Evolutionary conservation across 2,113 vertebrate species (phyloP).

Genomic region (Ophthalmolycus amberensis): DNA sequence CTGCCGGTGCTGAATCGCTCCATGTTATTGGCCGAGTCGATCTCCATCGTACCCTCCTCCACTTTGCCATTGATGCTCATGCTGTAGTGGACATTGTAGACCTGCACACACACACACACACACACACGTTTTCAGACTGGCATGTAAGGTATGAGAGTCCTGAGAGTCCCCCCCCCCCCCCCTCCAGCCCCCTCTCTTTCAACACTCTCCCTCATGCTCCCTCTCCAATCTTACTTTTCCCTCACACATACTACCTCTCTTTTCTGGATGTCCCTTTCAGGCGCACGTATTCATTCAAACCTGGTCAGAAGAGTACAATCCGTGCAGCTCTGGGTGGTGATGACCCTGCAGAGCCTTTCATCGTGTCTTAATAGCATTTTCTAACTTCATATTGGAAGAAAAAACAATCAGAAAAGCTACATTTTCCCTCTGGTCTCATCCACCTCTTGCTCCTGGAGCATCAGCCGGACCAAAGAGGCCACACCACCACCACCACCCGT

Average conservation of each 20-base stretch:
- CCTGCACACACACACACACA: conserved; percentile 76
- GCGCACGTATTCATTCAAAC: conserved; percentile 28
- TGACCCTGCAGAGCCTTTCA: conserved; percentile 37
- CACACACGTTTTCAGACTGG: conserved; percentile 57
- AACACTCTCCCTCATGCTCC: conserved; percentile 21
- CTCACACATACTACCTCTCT: conserved; percentile 22
- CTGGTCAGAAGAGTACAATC: conserved; percentile 31
- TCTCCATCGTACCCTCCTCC: conserved; percentile 95
- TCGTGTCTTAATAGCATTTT: conserved; percentile 46
- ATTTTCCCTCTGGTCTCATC: conserved; percentile 43
- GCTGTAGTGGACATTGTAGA: conserved; percentile 96
- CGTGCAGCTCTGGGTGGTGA: conserved; percentile 30
- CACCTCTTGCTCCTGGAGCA: conserved; percentile 83
- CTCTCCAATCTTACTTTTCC: conserved; percentile 37
- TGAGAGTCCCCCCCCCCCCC: conserved; percentile 40
- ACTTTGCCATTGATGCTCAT: conserved; percentile 97
- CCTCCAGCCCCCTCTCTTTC: conserved; percentile 15
- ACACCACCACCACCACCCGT: conserved; percentile 7
- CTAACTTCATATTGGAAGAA: conserved; percentile 33
- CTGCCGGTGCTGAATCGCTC: conserved; percentile 94
- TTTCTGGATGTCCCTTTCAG: conserved; percentile 32
- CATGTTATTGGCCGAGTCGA: conserved; percentile 91
- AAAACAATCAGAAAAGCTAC: conserved; percentile 21
- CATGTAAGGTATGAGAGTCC: conserved; percentile 65
- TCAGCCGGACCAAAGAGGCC: conserved; percentile 77